These are phyloP conservation scores for Drosophila setifemur DNA, from an alignment of 1,140 invertebrate species.

Conservation along the genomic window DNA sequence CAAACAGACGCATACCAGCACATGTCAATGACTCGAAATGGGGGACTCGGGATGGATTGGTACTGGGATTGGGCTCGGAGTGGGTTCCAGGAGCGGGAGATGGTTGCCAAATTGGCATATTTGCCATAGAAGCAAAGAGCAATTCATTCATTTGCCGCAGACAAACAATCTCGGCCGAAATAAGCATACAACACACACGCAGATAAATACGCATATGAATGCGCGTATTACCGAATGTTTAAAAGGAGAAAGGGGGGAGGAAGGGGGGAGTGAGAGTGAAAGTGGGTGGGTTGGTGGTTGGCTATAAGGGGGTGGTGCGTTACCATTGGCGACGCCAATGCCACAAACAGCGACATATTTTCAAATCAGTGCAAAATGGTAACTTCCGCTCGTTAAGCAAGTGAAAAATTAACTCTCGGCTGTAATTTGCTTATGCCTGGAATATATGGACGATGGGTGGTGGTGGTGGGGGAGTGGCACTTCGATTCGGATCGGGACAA, in stretches of 20 bases:
- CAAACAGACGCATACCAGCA: conserved; percentile 25
- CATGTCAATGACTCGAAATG: conserved; percentile 67
- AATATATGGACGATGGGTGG: not conserved
- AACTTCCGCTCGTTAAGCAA: conserved; percentile 81
- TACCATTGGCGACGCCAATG: conserved; percentile 63
- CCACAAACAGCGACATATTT: conserved; percentile 80
- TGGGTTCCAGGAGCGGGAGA: too few species aligned
- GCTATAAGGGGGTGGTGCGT: conserved; percentile 3
- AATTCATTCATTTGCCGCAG: conserved; percentile 78
- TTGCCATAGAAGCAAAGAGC: conserved; percentile 70
- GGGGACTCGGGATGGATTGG: conserved; percentile 15
- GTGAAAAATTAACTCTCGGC: conserved; percentile 81
- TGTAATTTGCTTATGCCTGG: conserved; percentile 74
- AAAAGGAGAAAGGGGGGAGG: conserved; percentile 47
- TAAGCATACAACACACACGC: conserved; percentile 42
- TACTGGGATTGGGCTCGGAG: not conserved
- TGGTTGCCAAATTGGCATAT: conserved; percentile 71
- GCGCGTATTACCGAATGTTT: conserved; percentile 70
- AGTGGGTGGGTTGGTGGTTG: not conserved
- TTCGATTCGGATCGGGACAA: conserved; percentile 17
- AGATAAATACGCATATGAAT: conserved; percentile 74
- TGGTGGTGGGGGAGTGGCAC: not conserved
- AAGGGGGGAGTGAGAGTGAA: not conserved
- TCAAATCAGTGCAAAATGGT: conserved; percentile 81
- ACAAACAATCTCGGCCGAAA: conserved; percentile 72